Base-by-base conservation (phyloP, 2,113 vertebrate species). In the Pongo abelii region DNA sequence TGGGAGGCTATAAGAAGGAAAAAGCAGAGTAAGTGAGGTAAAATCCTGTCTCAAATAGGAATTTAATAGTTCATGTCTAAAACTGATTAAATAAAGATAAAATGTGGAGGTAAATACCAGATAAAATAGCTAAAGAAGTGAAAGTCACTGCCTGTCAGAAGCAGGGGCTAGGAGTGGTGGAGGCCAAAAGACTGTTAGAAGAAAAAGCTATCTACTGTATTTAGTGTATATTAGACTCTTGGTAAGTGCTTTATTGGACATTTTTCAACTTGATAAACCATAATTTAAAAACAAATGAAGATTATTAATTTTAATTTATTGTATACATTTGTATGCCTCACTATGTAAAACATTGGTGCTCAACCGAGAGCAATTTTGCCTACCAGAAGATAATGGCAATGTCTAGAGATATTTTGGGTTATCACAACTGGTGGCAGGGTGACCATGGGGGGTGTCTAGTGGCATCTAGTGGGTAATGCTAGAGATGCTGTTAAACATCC, bases 191-290 rank as follows among this genome's bases (percentile, higher is more conserved):
- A 40, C 3, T 85, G 10, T 83, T 94, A 72, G n/a, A 57, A 38
- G 40, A 96, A 93, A 64, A 96, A 90, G n/a, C 13, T 27, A 67
- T 64, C 70, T 52, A 77, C 17, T 89, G 14, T 78, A 67, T 89
- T 89, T 52, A 74, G 23, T 84, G 83, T 92, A 70, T 85, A 50
- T 67, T 80, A 92, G 59, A n/a, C 5, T 89, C 87, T 77, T 80
- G 77, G 43, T 80, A 97, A 95, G 93, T 95, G 79, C 32, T 89
- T 93, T 77, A 78, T 10, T 79, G 23, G 35, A 94, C 48, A 74
- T 96, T 74, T 94, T 94, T 78, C 70, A 93, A 94, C 61, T 85
- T 97, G 85, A 86, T 79, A 94, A 85, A 88, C 91, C 93, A 70
- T 84, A 89, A 95, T 69, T 74, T 79, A 52, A 84, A 96, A 94